A percentile compares a stretch with the other conserved stretches of the same genome.
Evolutionary conservation across 2,888 invertebrate genomes (phyloP).

Genomic region (Tineola bisselliella): DNA sequence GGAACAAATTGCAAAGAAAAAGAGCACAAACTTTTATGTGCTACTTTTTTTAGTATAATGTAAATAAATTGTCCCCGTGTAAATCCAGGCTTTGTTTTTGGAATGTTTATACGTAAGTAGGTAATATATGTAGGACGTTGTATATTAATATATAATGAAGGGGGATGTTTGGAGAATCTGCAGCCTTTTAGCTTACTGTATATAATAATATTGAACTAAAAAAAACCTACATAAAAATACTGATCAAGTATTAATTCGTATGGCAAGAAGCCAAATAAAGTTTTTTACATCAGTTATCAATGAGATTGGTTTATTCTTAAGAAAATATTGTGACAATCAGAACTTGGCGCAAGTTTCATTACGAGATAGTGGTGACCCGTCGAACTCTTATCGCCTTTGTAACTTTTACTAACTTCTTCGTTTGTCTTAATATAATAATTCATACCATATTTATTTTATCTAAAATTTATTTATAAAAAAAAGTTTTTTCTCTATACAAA

Average conservation of each 20-base stretch:
- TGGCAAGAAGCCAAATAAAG: not conserved
- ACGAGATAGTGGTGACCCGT: not conserved
- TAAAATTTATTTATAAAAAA: too few relatives aligned
- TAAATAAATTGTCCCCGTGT: not conserved
- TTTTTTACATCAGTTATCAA: not conserved
- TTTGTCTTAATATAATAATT: too few relatives aligned
- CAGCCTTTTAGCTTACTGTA: not conserved
- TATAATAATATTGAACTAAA: too few relatives aligned
- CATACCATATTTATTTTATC: too few relatives aligned
- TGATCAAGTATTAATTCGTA: not conserved
- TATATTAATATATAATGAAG: not conserved
- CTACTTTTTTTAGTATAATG: not conserved
- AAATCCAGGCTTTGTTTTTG: not conserved
- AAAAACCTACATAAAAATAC: too few relatives aligned
- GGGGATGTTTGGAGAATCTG: not conserved
- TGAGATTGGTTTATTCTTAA: constrained; percentile 2
- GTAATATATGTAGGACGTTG: not conserved
- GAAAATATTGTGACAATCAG: not conserved
- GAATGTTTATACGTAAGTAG: not conserved
- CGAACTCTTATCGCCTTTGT: not conserved
- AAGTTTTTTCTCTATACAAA: too few relatives aligned
- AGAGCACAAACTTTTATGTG: not conserved
- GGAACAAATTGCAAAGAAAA: too few relatives aligned
- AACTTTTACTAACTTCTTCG: not conserved
- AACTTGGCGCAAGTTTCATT: not conserved